phyloP scores from a whole-genome alignment of 2,113 vertebrate species.

The Urocitellus parryii region DNA sequence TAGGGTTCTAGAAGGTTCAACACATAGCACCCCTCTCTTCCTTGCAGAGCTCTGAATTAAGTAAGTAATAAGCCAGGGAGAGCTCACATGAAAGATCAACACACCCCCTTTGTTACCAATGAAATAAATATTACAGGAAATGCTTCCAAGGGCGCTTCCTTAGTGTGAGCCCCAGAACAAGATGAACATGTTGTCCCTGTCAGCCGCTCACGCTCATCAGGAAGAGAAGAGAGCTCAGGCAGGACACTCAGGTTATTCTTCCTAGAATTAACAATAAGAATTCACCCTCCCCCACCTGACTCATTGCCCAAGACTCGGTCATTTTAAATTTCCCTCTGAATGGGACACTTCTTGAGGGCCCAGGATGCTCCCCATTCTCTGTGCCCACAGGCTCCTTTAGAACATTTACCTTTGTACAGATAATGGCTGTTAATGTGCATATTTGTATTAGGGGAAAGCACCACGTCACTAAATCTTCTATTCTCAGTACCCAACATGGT shows the following conservation, averaged over 20 bases:
- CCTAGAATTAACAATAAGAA: background rate
- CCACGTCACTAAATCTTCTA: too few relatives aligned
- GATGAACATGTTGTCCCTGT: background rate
- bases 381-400: too few relatives aligned
- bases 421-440: too few relatives aligned
- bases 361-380: too few relatives aligned
- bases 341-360: too few relatives aligned
- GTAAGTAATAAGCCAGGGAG: background rate
- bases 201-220: background rate
- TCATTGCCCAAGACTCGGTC: too few relatives aligned
- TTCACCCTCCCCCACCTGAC: background rate
- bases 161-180: background rate
- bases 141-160: too few relatives aligned
- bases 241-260: too few relatives aligned
- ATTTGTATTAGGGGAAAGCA: too few relatives aligned
- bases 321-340: too few relatives aligned
- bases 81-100: background rate
- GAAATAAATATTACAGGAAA: background rate
- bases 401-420: too few relatives aligned
- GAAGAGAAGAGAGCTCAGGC: background rate
- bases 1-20: background rate
- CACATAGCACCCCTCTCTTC: background rate
- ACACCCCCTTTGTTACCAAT: background rate
- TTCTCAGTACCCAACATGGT: too few relatives aligned
- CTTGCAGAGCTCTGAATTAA: background rate